Percentiles rank a stretch among this genome's conserved stretches.
phyloP scores from a whole-genome alignment of 2,113 vertebrate genomes.

The Garra rufa region DNA sequence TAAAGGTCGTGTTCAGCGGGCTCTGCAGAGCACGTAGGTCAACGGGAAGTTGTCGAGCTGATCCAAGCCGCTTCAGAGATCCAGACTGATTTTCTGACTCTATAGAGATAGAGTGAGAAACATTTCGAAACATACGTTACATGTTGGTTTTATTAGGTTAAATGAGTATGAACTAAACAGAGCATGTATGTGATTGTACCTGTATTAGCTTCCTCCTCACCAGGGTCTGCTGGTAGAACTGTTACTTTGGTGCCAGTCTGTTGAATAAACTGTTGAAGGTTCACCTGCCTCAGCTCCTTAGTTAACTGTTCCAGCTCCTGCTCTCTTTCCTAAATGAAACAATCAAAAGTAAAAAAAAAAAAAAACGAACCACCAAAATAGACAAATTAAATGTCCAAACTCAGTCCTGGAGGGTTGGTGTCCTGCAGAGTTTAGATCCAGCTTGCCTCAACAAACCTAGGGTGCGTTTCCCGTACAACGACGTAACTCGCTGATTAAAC shows the following conservation, averaged over 20 bases:
- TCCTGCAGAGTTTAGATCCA: too few relatives aligned
- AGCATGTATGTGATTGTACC: slow-evolving; percentile 67
- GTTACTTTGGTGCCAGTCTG: slow-evolving; percentile 95
- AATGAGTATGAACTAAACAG: not conserved
- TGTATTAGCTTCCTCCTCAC: slow-evolving; percentile 76
- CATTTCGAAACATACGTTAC: not conserved
- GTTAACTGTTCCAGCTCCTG: slow-evolving; percentile 94
- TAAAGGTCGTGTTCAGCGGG: slow-evolving; percentile 84
- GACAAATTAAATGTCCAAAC: too few relatives aligned
- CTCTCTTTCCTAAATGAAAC: slow-evolving; percentile 85
- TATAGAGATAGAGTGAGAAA: slow-evolving; percentile 33
- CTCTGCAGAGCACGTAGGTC: slow-evolving; percentile 90
- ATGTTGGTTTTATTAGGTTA: not conserved
- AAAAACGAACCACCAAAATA: not conserved
- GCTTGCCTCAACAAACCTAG: too few relatives aligned
- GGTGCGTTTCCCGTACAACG: too few relatives aligned
- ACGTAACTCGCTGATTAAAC: too few relatives aligned
- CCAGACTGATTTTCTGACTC: slow-evolving; percentile 78
- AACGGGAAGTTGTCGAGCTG: slow-evolving; percentile 86
- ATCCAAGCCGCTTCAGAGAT: slow-evolving; percentile 85
- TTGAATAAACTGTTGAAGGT: slow-evolving; percentile 97
- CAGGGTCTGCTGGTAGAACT: slow-evolving; percentile 86
- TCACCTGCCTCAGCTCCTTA: slow-evolving; percentile 94
- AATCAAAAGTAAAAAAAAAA: not conserved
- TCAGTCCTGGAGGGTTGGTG: too few relatives aligned